Base-by-base conservation (phyloP, 2,888 invertebrate genomes). In the Aleiodes testaceus region DNA sequence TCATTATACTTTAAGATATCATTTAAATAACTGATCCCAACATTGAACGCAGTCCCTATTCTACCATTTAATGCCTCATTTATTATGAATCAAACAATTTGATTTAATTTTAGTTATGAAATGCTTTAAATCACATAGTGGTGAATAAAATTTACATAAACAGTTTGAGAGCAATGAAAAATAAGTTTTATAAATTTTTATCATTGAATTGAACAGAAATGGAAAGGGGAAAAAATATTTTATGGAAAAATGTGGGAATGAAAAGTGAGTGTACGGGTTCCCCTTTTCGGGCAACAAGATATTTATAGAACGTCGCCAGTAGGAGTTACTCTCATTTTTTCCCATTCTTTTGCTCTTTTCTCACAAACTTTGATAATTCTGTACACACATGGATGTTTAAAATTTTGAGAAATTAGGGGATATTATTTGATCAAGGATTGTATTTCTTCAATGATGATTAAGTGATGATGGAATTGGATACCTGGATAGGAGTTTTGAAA, bases 251-350 rank as follows among this genome's bases (percentile, higher is more conserved):
- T 22, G 26, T 26, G 74, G 77, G 74, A 77, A 82, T 80, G 81
- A 82, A 81, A 82, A 80, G 78, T 78, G 75, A 79, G 75, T 77
- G 79, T 75, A 75, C 80, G 81, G 82, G 83, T 82, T 79, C 79
- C 45, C 69, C 65, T 72, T 66, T 66, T 61, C 69, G 65, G 79
- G 81, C 79, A 80, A 81, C 2, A 74, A 73, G 80, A 82, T 83
- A 83, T 82, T 82, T 82, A 82, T 84, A 84, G 81, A 81, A 73
- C 66, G 78, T 75, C 75, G 78, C 77, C 77, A 74, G 74, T 75
- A 74, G 49, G 76, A 74, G 78, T 77, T 77, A 75, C 69, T 74
- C 71, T 78, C 72, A 77, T 63, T 77, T 74, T 73, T 72, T 69
- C 70, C 16, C 42, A 74, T 70, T 77, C 72, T 78, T 63, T 77